Percentiles rank a stretch among this genome's conserved stretches.
These are phyloP conservation scores for Avahi laniger DNA, from an alignment of 2,797 vertebrate genomes.

Conservation along the genomic window DNA sequence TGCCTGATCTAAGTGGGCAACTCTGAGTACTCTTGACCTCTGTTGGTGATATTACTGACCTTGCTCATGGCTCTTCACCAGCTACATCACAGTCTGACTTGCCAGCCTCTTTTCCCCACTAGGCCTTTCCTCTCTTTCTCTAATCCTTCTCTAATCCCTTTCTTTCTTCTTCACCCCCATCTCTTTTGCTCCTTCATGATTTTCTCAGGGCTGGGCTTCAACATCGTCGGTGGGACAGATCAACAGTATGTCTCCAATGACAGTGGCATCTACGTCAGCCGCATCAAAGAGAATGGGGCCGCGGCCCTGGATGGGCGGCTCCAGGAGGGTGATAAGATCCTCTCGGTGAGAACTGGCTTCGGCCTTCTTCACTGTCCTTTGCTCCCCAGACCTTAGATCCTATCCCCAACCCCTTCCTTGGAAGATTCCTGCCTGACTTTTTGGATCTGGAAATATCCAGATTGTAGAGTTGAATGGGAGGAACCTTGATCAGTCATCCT, in stretches of 20 bases:
- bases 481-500: not conserved
- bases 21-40: slow-evolving; percentile 10
- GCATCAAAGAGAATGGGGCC: slow-evolving; percentile 95
- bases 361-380: slow-evolving; percentile 61
- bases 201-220: slow-evolving; percentile 95
- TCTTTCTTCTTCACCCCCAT: slow-evolving; percentile 45
- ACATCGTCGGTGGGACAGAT: slow-evolving; percentile 96
- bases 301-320: slow-evolving; percentile 94
- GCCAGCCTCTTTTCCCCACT: not conserved
- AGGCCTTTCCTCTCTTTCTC: slow-evolving; percentile 41
- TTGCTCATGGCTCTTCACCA: not conserved
- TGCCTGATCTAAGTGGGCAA: not conserved
- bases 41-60: not conserved
- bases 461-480: not conserved
- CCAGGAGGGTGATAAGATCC: slow-evolving; percentile 95
- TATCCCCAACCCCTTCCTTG: slow-evolving; percentile 29
- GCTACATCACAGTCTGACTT: slow-evolving; percentile 12
- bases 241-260: slow-evolving; percentile 92
- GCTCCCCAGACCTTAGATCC: slow-evolving; percentile 3
- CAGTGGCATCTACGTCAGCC: slow-evolving; percentile 94
- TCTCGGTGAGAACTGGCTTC: slow-evolving; percentile 87
- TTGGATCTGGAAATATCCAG: slow-evolving; percentile 36
- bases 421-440: slow-evolving; percentile 20
- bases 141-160: slow-evolving; percentile 27
- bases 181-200: slow-evolving; percentile 72